A percentile compares a stretch with the other conserved stretches of the same genome.
Evolutionary conservation across 2,888 invertebrate species (phyloP).

Genomic region (Heliconius ethilla): DNA sequence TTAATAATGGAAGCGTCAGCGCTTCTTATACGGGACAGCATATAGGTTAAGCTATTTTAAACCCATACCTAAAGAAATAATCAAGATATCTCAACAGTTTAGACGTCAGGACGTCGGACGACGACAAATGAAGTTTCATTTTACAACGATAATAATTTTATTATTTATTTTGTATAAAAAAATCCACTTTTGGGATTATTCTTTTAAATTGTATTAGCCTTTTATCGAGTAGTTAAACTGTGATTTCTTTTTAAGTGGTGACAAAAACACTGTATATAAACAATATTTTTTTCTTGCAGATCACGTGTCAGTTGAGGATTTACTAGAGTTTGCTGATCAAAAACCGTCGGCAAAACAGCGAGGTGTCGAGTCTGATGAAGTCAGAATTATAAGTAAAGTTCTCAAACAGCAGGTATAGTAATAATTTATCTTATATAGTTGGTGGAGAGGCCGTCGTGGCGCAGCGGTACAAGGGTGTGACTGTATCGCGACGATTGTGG

Average conservation of each 20-base stretch:
- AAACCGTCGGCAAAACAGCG: constrained; percentile 91
- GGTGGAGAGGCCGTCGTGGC: background rate
- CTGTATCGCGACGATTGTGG: too few species aligned
- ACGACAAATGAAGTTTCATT: too few species aligned
- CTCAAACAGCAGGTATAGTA: constrained; percentile 85
- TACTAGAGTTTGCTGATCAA: constrained; percentile 92
- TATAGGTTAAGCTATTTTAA: too few species aligned
- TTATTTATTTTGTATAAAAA: too few species aligned
- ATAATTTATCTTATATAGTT: background rate
- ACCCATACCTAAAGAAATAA: too few species aligned
- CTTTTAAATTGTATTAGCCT: too few species aligned
- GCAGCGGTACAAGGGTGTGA: background rate
- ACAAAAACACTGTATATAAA: background rate
- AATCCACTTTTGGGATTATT: too few species aligned
- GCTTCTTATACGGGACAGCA: too few species aligned
- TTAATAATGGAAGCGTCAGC: background rate
- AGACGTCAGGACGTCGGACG: too few species aligned
- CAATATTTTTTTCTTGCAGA: constrained; percentile 67
- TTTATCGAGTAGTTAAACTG: background rate
- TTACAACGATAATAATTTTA: too few species aligned
- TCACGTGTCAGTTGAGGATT: constrained; percentile 95
- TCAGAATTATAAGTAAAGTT: constrained; percentile 94
- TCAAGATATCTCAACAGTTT: too few species aligned
- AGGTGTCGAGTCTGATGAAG: constrained; percentile 94
- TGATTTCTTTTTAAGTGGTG: too few species aligned